These are phyloP conservation scores for Pocillopora verrucosa DNA, from an alignment of 64 coral and sea anemone species.

Conservation along the genomic window DNA sequence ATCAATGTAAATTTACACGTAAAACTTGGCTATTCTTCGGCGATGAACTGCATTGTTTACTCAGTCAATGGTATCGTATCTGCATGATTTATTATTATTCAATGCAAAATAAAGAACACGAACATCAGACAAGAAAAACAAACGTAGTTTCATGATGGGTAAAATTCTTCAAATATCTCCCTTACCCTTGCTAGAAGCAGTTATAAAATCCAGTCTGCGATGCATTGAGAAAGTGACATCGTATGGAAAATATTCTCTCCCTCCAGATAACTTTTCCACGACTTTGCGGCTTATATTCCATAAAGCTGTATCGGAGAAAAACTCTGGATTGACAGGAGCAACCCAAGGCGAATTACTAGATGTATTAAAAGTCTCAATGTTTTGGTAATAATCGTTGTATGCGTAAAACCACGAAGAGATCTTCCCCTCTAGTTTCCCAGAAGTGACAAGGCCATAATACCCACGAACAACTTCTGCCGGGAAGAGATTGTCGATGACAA, in stretches of 20 bases:
- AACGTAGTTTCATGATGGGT: neutral
- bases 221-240: conserved; percentile 71
- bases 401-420: conserved; percentile 73
- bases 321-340: conserved; percentile 62
- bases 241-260: conserved; percentile 54
- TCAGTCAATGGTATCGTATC: too few relatives aligned
- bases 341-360: conserved; percentile 79
- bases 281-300: conserved; percentile 54
- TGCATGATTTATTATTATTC: too few relatives aligned
- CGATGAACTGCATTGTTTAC: too few relatives aligned
- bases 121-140: neutral
- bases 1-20: too few relatives aligned
- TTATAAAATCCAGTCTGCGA: conserved; percentile 83
- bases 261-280: conserved; percentile 46
- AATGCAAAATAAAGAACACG: neutral
- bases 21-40: too few relatives aligned
- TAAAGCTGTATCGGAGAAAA: conserved; percentile 59
- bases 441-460: conserved; percentile 35
- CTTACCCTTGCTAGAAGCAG: conserved; percentile 30
- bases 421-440: conserved; percentile 55
- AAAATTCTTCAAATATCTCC: neutral
- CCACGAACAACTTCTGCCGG: neutral
- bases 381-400: conserved; percentile 57
- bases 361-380: conserved; percentile 40
- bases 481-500: conserved; percentile 70